phyloP scores from a whole-genome alignment of 2,797 vertebrate genomes.

The Danio jaintianensis region DNA sequence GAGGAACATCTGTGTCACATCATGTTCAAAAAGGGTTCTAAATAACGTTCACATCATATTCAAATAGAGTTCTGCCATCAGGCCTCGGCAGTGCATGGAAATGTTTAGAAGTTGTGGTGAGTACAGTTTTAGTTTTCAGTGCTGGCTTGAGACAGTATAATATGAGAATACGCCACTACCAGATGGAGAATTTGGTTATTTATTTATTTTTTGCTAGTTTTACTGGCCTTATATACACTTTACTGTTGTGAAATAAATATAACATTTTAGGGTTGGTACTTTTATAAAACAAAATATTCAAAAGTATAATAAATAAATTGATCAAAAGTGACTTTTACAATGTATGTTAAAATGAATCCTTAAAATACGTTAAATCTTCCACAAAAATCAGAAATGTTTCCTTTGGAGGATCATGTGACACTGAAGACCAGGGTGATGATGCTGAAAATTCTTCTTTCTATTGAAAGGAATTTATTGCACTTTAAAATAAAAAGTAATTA shows the following conservation, averaged over 20 bases:
- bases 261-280: too few relatives aligned
- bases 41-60: slow-evolving; percentile 37
- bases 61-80: neutral
- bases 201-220: neutral
- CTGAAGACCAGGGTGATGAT: neutral
- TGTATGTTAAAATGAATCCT: too few relatives aligned
- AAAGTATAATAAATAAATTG: too few relatives aligned
- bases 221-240: neutral
- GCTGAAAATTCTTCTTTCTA: neutral
- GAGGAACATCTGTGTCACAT: slow-evolving; percentile 54
- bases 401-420: neutral
- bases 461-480: too few relatives aligned
- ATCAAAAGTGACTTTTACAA: too few relatives aligned
- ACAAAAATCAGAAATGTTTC: neutral
- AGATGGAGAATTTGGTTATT: neutral
- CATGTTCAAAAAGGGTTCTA: slow-evolving; percentile 44
- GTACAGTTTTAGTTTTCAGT: neutral
- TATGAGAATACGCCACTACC: neutral
- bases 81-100: neutral
- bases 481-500: too few relatives aligned
- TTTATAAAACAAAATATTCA: too few relatives aligned
- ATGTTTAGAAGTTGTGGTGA: neutral
- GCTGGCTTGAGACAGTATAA: neutral
- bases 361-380: neutral
- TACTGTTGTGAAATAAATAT: too few relatives aligned